Conservation (phyloP, 2,888 invertebrate species). For the Listrodromus nycthemerus region DNA sequence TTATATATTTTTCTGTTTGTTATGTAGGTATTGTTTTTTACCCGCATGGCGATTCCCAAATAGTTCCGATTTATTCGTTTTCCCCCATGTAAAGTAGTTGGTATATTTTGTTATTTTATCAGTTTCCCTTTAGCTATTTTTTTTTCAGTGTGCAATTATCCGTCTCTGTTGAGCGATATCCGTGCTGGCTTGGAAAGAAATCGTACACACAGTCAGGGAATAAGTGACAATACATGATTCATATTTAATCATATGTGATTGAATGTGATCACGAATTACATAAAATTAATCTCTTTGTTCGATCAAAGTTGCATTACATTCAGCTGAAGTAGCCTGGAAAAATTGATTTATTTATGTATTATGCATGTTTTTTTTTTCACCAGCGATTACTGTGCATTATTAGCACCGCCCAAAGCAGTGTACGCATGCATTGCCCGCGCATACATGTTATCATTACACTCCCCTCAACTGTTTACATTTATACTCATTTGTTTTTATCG, state of each 20-base stretch:
- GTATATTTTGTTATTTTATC: slow-evolving; percentile 18
- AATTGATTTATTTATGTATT: slow-evolving; percentile 19
- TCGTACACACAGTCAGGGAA: neutral
- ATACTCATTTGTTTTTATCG: slow-evolving; percentile 24
- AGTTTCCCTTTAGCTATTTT: slow-evolving; percentile 2
- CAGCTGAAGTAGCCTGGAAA: neutral
- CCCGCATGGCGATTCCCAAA: slow-evolving; percentile 58
- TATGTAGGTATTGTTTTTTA: slow-evolving; percentile 18
- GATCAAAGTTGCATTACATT: neutral
- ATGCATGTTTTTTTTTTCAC: neutral
- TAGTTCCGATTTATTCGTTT: slow-evolving; percentile 12
- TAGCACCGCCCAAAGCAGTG: slow-evolving; percentile 17
- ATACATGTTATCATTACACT: slow-evolving; percentile 3
- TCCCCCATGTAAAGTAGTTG: slow-evolving; percentile 1
- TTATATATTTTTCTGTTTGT: slow-evolving; percentile 1
- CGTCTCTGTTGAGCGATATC: slow-evolving; percentile 7
- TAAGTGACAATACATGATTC: too few species aligned
- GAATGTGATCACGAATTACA: too few species aligned
- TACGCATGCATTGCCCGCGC: slow-evolving; percentile 27
- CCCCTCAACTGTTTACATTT: neutral
- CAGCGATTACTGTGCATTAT: slow-evolving; percentile 9
- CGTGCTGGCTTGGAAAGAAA: slow-evolving; percentile 23
- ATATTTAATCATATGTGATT: too few species aligned
- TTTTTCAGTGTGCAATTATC: neutral
- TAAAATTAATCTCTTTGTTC: neutral